These are phyloP conservation scores for Chloroceryle inda DNA, from an alignment of 2,797 vertebrate genomes.

Conservation along the genomic window DNA sequence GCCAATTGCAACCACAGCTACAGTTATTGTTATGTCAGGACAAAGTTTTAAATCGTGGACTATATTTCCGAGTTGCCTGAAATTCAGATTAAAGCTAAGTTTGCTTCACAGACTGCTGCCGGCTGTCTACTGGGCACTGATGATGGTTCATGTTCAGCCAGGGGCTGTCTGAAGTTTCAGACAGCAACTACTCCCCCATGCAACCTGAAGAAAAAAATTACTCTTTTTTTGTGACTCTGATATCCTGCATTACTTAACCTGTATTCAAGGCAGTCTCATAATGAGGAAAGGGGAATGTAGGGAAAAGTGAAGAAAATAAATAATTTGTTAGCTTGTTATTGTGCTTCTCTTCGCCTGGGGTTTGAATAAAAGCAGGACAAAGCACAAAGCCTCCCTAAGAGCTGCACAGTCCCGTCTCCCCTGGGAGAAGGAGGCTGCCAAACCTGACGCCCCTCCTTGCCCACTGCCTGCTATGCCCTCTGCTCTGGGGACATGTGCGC, in stretches of 20 bases:
- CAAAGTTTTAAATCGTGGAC: neutral
- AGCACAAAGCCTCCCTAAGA: neutral
- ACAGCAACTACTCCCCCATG: neutral
- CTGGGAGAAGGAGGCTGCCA: neutral
- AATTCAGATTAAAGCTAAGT: neutral
- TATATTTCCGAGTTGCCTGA: neutral
- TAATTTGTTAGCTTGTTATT: neutral
- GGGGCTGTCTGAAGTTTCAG: conserved; percentile 1
- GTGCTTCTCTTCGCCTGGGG: neutral
- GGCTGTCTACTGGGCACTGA: neutral
- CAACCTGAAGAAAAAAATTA: conserved; percentile 8
- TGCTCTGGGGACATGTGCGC: fast-evolving
- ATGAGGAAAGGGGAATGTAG: neutral
- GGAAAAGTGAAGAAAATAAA: neutral
- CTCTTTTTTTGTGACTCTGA: neutral
- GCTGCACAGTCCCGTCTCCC: fast-evolving
- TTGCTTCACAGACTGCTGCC: neutral
- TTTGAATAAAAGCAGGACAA: neutral
- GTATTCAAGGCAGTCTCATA: neutral
- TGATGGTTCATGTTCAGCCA: neutral
- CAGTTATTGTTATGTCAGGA: neutral
- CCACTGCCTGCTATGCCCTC: neutral
- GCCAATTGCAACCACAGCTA: neutral
- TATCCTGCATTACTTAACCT: neutral
- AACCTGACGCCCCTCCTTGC: neutral